Evolutionary conservation across 2,888 invertebrate genomes (phyloP), one percentile per base, ranked within the genome.

Genomic region (Pemphredon lugubris): DNA sequence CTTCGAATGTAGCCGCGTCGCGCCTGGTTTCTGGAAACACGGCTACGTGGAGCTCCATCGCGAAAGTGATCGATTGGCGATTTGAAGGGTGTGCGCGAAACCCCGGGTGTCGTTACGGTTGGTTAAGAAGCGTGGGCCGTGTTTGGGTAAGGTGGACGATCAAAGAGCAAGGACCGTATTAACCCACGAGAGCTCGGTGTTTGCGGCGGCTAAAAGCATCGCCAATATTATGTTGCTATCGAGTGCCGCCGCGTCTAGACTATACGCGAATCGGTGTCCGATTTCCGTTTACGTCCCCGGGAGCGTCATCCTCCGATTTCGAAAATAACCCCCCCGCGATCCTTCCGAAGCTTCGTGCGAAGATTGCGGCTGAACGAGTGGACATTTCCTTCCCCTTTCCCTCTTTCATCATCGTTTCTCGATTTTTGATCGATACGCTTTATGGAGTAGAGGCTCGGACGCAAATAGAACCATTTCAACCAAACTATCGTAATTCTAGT

Each of bases 171-270:
- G 50, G 58, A 51, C 44, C 59, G n/a, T n/a, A n/a, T n/a, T n/a
- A n/a, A n/a, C n/a, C n/a, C n/a, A n/a, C n/a, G n/a, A n/a, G n/a
- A 54, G 72, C 53, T 72, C 69, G 53, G 75, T 78, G 83, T 81
- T 81, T 77, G 74, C 50, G 69, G 48, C 65, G 65, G 75, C 72
- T 82, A 82, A 83, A 83, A 83, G 83, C 83, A 82, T 82, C 74
- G 83, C 73, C 83, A 74, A 83, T 83, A 83, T 83, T 81, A 73
- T 73, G 77, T 71, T 79, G 65, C 51, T 60, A 77, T 83, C 81
- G 73, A 65, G 70, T 83, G 75, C 80, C 79, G 63, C 64, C 66
- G 44, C 76, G 66, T 59, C 72, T 61, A 48, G 51, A 54, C 44
- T 53, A 65, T 67, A 60, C 48, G 42, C 63, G 59, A 50, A 45